Evolutionary conservation across 2,888 invertebrate genomes (phyloP).

Genomic region (Uloborus plumipes): DNA sequence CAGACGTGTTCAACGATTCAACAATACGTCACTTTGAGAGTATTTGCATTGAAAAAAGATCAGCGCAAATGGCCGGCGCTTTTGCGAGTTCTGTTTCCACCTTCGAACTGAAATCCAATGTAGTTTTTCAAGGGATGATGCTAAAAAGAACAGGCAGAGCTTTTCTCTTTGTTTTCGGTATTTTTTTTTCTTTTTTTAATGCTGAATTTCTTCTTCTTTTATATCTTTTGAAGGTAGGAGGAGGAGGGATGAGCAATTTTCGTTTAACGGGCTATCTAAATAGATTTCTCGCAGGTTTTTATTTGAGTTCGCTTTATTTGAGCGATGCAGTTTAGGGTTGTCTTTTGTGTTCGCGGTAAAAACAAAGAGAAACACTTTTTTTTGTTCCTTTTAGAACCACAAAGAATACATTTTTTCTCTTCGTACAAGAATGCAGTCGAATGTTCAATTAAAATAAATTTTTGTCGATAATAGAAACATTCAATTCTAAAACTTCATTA

Average conservation of each 20-base stretch:
- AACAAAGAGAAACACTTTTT: neutral
- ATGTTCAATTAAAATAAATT: no score
- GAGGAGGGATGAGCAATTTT: slow-evolving; percentile 24
- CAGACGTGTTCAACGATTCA: slow-evolving; percentile 58
- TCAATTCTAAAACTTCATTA: no score
- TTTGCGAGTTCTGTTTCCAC: neutral
- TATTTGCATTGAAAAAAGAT: slow-evolving; percentile 64
- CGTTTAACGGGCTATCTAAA: slow-evolving; percentile 41
- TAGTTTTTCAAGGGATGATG: slow-evolving; percentile 48
- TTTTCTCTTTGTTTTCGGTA: slow-evolving; percentile 9
- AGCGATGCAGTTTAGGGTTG: slow-evolving; percentile 11
- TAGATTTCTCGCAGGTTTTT: slow-evolving; percentile 44
- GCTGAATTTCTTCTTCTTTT: neutral
- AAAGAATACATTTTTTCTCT: no score
- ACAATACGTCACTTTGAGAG: slow-evolving; percentile 56
- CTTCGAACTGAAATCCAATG: slow-evolving; percentile 48
- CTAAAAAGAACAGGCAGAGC: slow-evolving; percentile 33
- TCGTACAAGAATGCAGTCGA: no score
- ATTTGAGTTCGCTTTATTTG: slow-evolving; percentile 40
- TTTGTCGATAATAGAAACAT: no score
- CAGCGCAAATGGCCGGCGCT: slow-evolving; percentile 50
- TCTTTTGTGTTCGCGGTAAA: slow-evolving; percentile 19
- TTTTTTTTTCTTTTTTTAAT: no score
- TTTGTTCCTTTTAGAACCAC: slow-evolving; percentile 12
- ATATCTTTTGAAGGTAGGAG: slow-evolving; percentile 12